Evolutionary conservation across 1,140 invertebrate species (phyloP), one percentile per base, ranked within the genome.

Genomic region (Reticulitermes speratus): DNA sequence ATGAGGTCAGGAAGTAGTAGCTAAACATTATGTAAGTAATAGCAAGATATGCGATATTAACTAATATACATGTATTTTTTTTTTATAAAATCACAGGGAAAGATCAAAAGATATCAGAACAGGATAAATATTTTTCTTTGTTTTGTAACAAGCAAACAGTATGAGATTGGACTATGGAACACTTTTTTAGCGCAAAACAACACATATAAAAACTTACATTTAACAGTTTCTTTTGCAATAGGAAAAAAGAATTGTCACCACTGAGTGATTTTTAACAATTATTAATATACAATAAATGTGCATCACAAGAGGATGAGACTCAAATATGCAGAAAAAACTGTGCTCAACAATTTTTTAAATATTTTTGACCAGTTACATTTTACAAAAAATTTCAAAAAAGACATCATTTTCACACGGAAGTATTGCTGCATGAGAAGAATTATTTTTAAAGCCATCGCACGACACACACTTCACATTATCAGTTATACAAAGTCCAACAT

Each of bases 101-200:
- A 75, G 65, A 75, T 75, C 65, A 75, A 75, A 75, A 75, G 65
- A 75, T 75, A n/a, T 75, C 65, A 75, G 65, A 75, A 30, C 7
- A 30, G n/a, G 65, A 75, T 75, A 75, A 75, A 75, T 75, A 75
- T 75, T 75, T 75, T 75, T 75, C n/a, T 9, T 75, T 16, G n/a
- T 75, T 75, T 75, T n/a, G n/a, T 75, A 75, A 75, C 65, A 75
- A 75, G 65, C 65, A 75, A 75, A 75, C n/a, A 75, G n/a, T 75
- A 75, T 75, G 25, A 75, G 65, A 75, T n/a, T 75, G 65, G 65
- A 30, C n/a, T 75, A 75, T 75, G 65, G 65, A 75, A 30, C 65
- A n/a, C 65, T 75, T 25, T 55, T 75, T 75, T 75, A 75, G 65
- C 65, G 25, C 65, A 75, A 75, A 75, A 75, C 65, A 75, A 75